phyloP scores from a whole-genome alignment of 37 sponge, comb jelly and placozoan species.

The Spongilla lacustris region DNA sequence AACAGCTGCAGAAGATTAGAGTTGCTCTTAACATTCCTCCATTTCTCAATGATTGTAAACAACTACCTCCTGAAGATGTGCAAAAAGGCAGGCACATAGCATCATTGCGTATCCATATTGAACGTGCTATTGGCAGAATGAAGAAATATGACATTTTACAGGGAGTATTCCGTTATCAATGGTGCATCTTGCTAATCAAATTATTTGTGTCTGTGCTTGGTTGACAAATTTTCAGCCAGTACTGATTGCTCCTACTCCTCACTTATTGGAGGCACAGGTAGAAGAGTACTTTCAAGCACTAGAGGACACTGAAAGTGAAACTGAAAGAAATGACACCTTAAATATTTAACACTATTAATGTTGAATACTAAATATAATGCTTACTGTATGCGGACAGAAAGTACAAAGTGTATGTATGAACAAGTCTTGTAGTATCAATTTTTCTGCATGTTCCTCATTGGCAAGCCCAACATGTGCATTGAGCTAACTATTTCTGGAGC shows the following conservation, averaged over 20 bases:
- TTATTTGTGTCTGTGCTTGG: conserved; percentile 34
- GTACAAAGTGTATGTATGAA: too few relatives aligned
- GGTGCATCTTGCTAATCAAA: conserved; percentile 34
- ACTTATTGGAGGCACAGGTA: conserved; percentile 3
- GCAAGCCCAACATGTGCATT: conserved; percentile 10
- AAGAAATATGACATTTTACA: conserved; percentile 37
- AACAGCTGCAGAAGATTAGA: conserved; percentile 12
- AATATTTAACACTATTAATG: neutral
- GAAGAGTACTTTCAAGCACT: conserved; percentile 11
- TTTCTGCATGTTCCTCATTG: conserved; percentile 12
- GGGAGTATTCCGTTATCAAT: conserved; percentile 34
- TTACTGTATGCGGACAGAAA: neutral
- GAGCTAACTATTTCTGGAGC: conserved; percentile 30
- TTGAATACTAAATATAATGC: neutral
- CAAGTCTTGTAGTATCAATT: neutral
- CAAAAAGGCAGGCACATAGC: conserved; percentile 37
- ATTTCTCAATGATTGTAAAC: conserved; percentile 16
- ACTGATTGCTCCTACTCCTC: conserved; percentile 21
- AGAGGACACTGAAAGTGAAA: neutral
- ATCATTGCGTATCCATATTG: conserved; percentile 46
- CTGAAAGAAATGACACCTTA: neutral
- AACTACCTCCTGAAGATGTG: conserved; percentile 30
- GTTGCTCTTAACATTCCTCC: conserved; percentile 42
- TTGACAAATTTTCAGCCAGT: conserved; percentile 43
- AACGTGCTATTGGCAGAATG: conserved; percentile 38